phyloP scores from a whole-genome alignment of 1,140 invertebrate genomes.

The Heliconius hermathena region DNA sequence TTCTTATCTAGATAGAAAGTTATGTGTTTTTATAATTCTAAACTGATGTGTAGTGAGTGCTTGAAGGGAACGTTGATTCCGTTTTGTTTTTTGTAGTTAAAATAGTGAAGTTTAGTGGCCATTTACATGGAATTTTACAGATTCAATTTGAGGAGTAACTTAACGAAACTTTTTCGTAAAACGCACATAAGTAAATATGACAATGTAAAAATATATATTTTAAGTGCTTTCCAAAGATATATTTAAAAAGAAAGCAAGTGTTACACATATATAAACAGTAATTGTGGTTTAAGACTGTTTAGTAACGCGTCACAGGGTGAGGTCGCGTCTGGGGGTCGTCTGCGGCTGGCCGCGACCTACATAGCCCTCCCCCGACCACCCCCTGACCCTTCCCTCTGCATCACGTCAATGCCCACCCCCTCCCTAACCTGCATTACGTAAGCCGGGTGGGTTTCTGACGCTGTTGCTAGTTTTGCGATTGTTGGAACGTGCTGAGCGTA shows the following conservation, averaged over 20 bases:
- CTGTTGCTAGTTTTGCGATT: constrained; percentile 16
- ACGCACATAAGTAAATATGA: not conserved
- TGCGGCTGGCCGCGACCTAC: constrained; percentile 68
- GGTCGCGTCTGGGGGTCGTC: constrained; percentile 72
- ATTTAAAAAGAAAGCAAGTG: not conserved
- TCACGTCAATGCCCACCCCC: constrained; percentile 46
- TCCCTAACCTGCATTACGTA: constrained; percentile 61
- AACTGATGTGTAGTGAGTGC: not conserved
- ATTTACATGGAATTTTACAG: not conserved
- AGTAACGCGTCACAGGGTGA: constrained; percentile 41
- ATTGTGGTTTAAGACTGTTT: constrained; percentile 8
- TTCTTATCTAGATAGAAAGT: not conserved
- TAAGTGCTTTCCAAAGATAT: not conserved
- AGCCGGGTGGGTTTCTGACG: constrained; percentile 36
- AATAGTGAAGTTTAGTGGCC: not conserved
- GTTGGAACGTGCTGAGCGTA: constrained; percentile 22
- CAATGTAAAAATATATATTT: not conserved
- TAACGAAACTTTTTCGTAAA: not conserved
- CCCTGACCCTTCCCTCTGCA: constrained; percentile 35
- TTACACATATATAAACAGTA: constrained; percentile 2
- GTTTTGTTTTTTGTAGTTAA: not conserved
- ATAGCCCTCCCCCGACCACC: constrained; percentile 44
- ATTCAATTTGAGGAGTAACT: not conserved
- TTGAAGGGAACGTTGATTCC: not conserved
- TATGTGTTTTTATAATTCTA: not conserved